Base-by-base conservation (phyloP, 2,113 vertebrate species). In the Vanacampus margaritifer region DNA sequence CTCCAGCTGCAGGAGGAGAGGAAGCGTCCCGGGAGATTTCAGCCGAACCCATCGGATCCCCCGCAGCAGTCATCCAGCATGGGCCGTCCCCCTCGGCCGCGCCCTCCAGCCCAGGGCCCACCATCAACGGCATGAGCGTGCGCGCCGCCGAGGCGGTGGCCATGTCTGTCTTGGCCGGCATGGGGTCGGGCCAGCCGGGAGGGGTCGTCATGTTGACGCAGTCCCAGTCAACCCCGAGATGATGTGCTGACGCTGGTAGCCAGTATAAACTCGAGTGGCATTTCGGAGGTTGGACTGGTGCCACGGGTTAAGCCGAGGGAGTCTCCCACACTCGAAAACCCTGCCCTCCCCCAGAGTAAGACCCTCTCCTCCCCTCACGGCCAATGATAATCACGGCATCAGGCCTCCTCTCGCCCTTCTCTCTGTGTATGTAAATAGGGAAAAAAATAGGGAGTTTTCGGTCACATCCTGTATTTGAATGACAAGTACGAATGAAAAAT, bases 91-190 rank as follows among this genome's bases (percentile, higher is more conserved):
- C 94, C 1, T 67, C 85, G 1, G 70, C 76, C 71, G 72, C 75
- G 0, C 91, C 86, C 36, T 54, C 83, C 46, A 91, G 92, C 26
- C 92, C 91, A 21, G 86, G 75, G 6, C 72, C 87, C 67, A 89
- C 89, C 48, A 90, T 92, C 71, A 96, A 95, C 28, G 95, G 95
- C 76, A 89, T 95, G 72, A 93, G 90, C 4, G 92, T 94, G 8
- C 94, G 95, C 57, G 95, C 95, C 12, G 95, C 96, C 0, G 96
- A 98, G 85, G 94, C 94, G 0, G 94, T 96, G 43, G 96, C 96
- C 84, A 95, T 93, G 59, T 96, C 95, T 0, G 95, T 95, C 77
- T 90, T 98, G 79, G 93, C 95, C 0, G 95, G 95, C 85, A 95
- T 97, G 96, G 96, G 95, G 57, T 88, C 89, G 0, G 94, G 89